Evolutionary conservation across 1,140 invertebrate genomes (phyloP), one percentile per base, ranked within the genome.

Genomic region (Calliphora vicina): DNA sequence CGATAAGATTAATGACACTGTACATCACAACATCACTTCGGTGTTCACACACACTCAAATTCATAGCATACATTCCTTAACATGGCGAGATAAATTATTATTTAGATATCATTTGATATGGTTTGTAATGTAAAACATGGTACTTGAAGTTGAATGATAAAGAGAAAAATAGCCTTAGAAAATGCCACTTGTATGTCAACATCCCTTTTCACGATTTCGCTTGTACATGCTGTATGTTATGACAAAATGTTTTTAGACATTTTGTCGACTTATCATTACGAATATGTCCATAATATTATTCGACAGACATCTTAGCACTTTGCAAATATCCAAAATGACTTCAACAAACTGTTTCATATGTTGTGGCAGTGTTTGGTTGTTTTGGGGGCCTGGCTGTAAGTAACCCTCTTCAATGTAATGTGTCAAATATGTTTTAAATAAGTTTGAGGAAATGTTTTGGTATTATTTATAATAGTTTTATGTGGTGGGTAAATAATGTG

Each of bases 1-100:
- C 20, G 61, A 67, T 67, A 67, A 67, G 61, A 67, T 67, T 67
- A 67, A 67, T 67, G 61, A 67, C 20, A 23, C 50, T 57, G 50
- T 57, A 57, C 50, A 57, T 57, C 50, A 57, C 13, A 17, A 17
- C n/a, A 57, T 1, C 50, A 57, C 50, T n/a, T 10, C n/a, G 50
- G 4, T n/a, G 0, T 1, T 4, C 43, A 1, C 43, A 0, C 43
- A 1, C 43, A 9, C 43, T 15, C 43, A 1, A 45, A 45, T 15
- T n/a, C 43, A n/a, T n/a, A n/a, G n/a, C n/a, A 57, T n/a, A 67
- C 6, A n/a, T 23, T n/a, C 20, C n/a, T 23, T 4, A 67, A 23
- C n/a, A 67, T 10, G 20, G 8, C n/a, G 9, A 67, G 1, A 67
- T 23, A 67, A 67, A 67, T 23, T 67, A 67, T 67, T 67, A 4